Base-by-base conservation (phyloP, 2,888 invertebrate species). In the Drosophila ezoana region DNA sequence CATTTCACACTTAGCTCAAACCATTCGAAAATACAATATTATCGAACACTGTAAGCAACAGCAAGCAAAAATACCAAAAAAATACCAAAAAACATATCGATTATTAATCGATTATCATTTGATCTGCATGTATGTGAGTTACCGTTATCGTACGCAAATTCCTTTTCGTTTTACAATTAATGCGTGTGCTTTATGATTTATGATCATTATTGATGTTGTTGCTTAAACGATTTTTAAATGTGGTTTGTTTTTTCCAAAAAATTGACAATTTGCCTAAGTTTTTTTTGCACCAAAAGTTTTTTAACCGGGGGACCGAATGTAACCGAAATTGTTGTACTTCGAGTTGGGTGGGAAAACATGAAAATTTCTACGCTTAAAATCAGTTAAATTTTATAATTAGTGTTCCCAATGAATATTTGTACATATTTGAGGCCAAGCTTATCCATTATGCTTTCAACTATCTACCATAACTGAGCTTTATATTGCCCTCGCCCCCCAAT, bases 21-120 rank as follows among this genome's bases (percentile, higher is more conserved):
- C 49, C 49, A 77, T 76, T 76, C 66, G 63, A 41, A 63, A 60
- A 49, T 23, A 60, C 72, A 72, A 68, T 60, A 66, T 56, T 72
- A 64, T 57, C 57, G 54, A 84, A 84, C 82, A 87, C 84, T 84
- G 85, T 85, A 87, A 85, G 87, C 84, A 79, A 72, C 65, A 76
- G 63, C 61, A 69, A 60, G n/a, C n/a, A n/a, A n/a, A n/a, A n/a
- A n/a, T n/a, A n/a, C n/a, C 43, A 70, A 68, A 60, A 58, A 52
- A 75, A 60, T 64, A 68, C 72, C 74, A 45, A 76, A 76, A 75
- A 77, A 76, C 79, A 72, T 84, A 57, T 74, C 74, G 56, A 66
- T 71, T 28, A 18, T 11, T 59, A 44, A 59, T 72, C 59, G 76
- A 43, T 41, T 76, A 71, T 81, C 13, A 70, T 81, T 81, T 84